These are phyloP conservation scores for Paradisaea rubra DNA, from an alignment of 2,113 vertebrate species.

Conservation along the genomic window DNA sequence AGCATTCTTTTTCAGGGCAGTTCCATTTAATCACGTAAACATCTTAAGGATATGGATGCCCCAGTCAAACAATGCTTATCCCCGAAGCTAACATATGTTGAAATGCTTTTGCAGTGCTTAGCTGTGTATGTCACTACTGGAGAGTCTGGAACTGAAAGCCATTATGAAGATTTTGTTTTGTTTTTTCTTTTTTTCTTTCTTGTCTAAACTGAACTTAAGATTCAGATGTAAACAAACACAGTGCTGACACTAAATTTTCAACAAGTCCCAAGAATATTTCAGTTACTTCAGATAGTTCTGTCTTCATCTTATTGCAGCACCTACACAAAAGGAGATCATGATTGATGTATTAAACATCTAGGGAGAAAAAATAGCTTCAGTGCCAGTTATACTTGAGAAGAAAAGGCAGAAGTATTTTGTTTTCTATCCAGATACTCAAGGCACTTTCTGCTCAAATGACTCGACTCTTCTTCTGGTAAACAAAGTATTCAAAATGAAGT, in stretches of 20 bases:
- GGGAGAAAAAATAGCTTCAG: not conserved
- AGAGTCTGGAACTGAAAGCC: not conserved
- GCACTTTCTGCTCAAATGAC: conserved; percentile 4
- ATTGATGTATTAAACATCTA: not conserved
- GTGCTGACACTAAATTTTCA: not conserved
- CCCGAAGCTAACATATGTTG: not conserved
- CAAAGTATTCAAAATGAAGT: conserved; percentile 2
- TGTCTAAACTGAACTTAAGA: not conserved
- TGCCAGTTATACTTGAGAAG: not conserved
- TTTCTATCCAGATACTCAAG: not conserved
- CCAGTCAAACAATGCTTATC: not conserved
- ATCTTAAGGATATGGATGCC: not conserved
- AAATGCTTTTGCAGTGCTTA: not conserved
- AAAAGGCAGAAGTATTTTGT: conserved; percentile 11
- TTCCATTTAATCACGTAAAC: not conserved
- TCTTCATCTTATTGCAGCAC: not conserved
- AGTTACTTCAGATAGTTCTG: not conserved
- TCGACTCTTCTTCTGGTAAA: not conserved
- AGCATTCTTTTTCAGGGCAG: not conserved
- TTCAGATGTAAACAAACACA: not conserved
- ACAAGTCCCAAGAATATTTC: not conserved
- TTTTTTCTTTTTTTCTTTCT: not conserved
- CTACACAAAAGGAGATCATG: not conserved
- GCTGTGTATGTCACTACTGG: not conserved
- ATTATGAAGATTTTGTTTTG: not conserved